Evolutionary conservation across 2,113 vertebrate genomes (phyloP), one percentile per base, ranked within the genome.

Genomic region (Nothocercus nigrocapillus): DNA sequence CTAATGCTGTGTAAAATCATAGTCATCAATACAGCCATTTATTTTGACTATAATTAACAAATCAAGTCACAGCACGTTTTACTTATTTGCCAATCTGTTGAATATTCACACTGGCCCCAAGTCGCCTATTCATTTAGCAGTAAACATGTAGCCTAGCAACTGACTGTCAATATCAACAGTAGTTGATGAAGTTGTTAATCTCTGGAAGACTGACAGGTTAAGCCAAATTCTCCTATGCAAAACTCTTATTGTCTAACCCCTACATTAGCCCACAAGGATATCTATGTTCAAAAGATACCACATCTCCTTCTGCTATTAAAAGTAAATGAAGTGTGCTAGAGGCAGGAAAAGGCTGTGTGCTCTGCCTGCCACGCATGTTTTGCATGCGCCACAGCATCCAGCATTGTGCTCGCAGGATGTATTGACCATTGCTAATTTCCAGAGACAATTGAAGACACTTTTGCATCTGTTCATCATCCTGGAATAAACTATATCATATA

Each of bases 51-150:
- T 89, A 94, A 97, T 96, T 89, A 97, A 95, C 97, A 95, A 97
- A 98, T 98, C 98, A 98, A 98, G 98, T 98, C 98, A 93, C 73
- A 92, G 98, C 98, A 98, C 95, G 98, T 98, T 97, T 88, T 90
- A 96, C 97, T 97, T 98, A 98, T 98, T 98, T 98, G 97, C 98
- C 98, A 98, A 98, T 98, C 98, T 98, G 97, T 98, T 98, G 98
- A 98, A 97, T 97, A 97, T 98, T 98, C 97, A 94, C 95, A 97
- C 97, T 97, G 97, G 97, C 97, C 98, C 97, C 97, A 89, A 80
- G 97, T 97, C 82, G 95, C 95, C 97, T 98, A 98, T 98, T 98
- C 98, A 98, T 93, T 96, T 97, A 96, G 96, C 87, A 74, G 97
- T 98, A 98, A 98, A 98, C 97, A 98, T 79, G 98, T 98, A 96